Evolutionary conservation across 1,140 invertebrate species (phyloP).

Genomic region (Aphaenogaster rudis): DNA sequence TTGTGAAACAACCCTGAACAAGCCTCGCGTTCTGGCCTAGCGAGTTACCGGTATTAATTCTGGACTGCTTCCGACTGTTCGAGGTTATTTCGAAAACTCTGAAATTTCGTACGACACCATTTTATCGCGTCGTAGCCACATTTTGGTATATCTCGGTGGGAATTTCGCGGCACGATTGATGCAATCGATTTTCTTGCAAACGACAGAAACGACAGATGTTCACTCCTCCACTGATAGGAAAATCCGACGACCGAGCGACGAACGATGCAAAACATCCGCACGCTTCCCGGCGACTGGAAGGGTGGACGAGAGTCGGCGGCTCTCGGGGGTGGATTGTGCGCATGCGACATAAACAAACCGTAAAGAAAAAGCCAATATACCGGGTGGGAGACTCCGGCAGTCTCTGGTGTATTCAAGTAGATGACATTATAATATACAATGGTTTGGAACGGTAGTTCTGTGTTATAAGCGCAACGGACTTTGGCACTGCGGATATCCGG

Average conservation of each 20-base stretch:
- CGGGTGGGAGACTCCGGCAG: conserved; percentile 51
- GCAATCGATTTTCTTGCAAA: conserved; percentile 22
- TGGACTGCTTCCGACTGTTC: neutral
- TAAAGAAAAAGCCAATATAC: conserved; percentile 71
- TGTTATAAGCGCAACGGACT: conserved; percentile 24
- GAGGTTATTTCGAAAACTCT: conserved; percentile 6
- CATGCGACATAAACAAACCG: conserved; percentile 81
- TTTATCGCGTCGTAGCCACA: neutral
- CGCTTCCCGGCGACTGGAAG: conserved; percentile 79
- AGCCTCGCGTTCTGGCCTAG: neutral
- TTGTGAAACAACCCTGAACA: neutral
- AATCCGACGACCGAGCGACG: conserved; percentile 53
- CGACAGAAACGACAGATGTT: neutral
- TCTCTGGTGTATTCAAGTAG: conserved; percentile 29
- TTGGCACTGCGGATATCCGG: conserved; percentile 40
- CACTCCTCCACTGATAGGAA: conserved; percentile 46
- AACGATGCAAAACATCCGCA: conserved; percentile 80
- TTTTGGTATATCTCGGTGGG: neutral
- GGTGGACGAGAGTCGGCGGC: conserved; percentile 61
- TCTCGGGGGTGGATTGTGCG: conserved; percentile 69
- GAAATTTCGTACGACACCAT: neutral
- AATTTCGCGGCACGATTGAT: neutral
- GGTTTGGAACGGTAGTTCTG: conserved; percentile 14
- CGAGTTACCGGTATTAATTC: neutral
- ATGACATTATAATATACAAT: conserved; percentile 58